Evolutionary conservation across 2,888 invertebrate species (phyloP), one percentile per base, ranked within the genome.

Genomic region (Empis livida): DNA sequence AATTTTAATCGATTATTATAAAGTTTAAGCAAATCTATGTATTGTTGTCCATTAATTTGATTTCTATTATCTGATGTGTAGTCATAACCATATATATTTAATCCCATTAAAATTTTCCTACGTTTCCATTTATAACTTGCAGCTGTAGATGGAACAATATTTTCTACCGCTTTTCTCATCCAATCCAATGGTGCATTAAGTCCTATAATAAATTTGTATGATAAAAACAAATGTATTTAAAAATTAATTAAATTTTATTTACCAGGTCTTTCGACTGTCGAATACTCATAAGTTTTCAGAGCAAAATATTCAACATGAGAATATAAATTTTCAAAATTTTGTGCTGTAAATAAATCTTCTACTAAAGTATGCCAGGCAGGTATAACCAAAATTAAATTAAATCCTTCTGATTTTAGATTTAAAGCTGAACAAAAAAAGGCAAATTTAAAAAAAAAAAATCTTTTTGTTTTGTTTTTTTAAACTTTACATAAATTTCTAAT

Each of bases 261-360:
- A 79, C 85, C 87, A 58, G 89, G 89, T 57, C 83, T 77, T 62
- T 85, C 82, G 11, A 83, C 75, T 64, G 71, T 85, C 2, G 93
- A 93, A 67, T 80, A 95, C 65, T 96, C 95, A 62, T 95, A 96
- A 0, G 94, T 94, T 93, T 95, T 95, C 13, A 96, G 73, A 30
- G 93, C 92, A 61, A 95, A 91, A 20, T 80, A 87, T 58, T 84
- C 82, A 1, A 95, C 79, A 64, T 82, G 74, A 8, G 83, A 79
- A 51, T 82, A 80, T 43, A 95, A 74, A 42, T 77, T 75, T 58
- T 87, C 79, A 65, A 91, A 89, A 55, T 92, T 82, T 54, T 82
- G 73, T 47, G 78, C 71, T 30, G 75, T 75, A 66, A 93, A 89
- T 56, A 84, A 74, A 40, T 75, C 72, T 52, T 76, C 78, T 48